Evolutionary conservation across 2,888 invertebrate species (phyloP).

Genomic region (Rhogogaster chlorosoma): DNA sequence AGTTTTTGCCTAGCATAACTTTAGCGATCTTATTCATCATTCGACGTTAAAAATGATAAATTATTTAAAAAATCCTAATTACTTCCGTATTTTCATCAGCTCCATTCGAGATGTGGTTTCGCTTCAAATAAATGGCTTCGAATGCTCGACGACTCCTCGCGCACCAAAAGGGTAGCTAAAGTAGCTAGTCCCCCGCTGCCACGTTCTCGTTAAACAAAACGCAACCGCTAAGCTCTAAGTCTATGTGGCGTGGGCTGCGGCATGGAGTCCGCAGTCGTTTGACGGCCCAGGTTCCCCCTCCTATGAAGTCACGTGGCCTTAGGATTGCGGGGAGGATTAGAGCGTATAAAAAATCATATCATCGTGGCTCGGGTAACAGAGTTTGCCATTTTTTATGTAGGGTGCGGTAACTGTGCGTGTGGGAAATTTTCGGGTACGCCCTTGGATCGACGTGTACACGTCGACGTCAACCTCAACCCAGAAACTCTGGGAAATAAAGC

Average conservation of each 20-base stretch:
- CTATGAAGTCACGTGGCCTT: conserved; percentile 39
- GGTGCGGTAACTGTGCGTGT: conserved; percentile 23
- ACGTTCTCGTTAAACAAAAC: conserved; percentile 46
- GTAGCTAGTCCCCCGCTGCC: conserved; percentile 27
- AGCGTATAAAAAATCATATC: conserved; percentile 50
- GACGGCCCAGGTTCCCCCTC: conserved; percentile 12
- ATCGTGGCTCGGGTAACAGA: conserved; percentile 36
- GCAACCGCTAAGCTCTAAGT: conserved; percentile 47
- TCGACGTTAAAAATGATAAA: background rate
- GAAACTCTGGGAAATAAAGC: conserved; percentile 4
- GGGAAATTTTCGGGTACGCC: conserved; percentile 41
- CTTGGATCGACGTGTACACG: background rate
- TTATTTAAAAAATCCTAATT: background rate
- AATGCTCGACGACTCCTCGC: background rate
- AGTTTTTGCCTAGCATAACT: background rate
- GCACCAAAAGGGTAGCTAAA: conserved; percentile 37
- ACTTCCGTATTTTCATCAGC: conserved; percentile 10
- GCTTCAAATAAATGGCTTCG: conserved; percentile 14
- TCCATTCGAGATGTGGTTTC: conserved; percentile 31
- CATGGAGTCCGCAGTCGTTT: conserved; percentile 45
- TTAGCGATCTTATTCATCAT: background rate
- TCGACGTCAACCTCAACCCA: background rate
- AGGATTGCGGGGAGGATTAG: conserved; percentile 50
- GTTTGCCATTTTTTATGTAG: conserved; percentile 40
- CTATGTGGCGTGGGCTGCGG: conserved; percentile 41